A percentile compares a stretch with the other conserved stretches of the same genome.
Evolutionary conservation across 2,797 vertebrate species (phyloP).

Genomic region (Carcharodon carcharias): DNA sequence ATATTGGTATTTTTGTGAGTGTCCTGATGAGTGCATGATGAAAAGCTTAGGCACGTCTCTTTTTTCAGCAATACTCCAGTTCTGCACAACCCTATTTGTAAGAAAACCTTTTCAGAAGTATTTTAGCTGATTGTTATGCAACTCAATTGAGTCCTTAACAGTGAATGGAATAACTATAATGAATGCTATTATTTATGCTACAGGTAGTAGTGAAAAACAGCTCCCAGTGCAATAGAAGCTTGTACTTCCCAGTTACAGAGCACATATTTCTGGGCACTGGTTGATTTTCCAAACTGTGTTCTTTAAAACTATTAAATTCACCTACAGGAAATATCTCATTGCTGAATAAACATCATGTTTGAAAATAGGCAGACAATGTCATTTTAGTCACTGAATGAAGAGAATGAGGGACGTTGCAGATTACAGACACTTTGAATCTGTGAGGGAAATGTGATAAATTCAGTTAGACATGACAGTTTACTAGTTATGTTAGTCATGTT

Average conservation of each 20-base stretch:
- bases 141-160: neutral
- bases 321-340: neutral
- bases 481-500: neutral
- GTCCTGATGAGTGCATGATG: too few species aligned
- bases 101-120: neutral
- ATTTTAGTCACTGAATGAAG: neutral
- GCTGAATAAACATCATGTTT: neutral
- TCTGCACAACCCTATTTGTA: neutral
- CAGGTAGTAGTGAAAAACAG: neutral
- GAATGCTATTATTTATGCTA: constrained; percentile 4
- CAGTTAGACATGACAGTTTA: neutral
- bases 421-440: neutral
- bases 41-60: too few species aligned
- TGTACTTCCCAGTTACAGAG: neutral
- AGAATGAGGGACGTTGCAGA: neutral
- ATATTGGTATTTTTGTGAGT: too few species aligned
- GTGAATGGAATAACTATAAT: neutral
- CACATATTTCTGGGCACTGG: neutral
- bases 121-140: neutral
- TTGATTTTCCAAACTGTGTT: neutral
- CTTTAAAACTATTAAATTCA: neutral
- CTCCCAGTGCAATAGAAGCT: neutral
- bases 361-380: neutral
- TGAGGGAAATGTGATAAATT: neutral
- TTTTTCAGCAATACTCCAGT: too few species aligned